A percentile compares a stretch with the other conserved stretches of the same genome.
These are phyloP conservation scores for Malaclemys terrapin DNA, from an alignment of 2,113 vertebrate species.

Conservation along the genomic window DNA sequence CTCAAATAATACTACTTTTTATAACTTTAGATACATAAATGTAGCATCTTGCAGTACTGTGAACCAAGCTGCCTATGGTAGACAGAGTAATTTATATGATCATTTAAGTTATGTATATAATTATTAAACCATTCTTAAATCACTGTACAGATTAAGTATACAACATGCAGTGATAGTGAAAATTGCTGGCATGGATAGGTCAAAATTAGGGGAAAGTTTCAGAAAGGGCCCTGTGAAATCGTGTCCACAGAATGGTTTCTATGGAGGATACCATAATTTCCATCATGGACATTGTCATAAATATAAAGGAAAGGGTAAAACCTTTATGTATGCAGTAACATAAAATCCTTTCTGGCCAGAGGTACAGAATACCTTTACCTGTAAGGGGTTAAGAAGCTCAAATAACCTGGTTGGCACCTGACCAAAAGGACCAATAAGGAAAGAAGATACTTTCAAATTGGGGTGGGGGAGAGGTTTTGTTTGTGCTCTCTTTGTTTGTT, in stretches of 20 bases:
- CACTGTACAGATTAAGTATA: background rate
- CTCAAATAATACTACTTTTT: background rate
- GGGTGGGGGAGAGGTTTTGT: too few species aligned
- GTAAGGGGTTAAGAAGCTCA: too few species aligned
- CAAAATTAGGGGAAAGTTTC: background rate
- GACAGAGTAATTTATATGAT: background rate
- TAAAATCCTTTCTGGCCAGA: too few species aligned
- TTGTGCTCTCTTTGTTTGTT: too few species aligned
- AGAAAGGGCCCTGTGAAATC: background rate
- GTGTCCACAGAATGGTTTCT: background rate
- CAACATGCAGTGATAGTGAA: background rate
- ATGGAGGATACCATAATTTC: background rate
- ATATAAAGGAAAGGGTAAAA: too few species aligned
- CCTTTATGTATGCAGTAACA: too few species aligned
- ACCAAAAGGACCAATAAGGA: too few species aligned
- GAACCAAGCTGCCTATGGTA: background rate
- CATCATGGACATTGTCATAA: background rate
- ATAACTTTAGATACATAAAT: background rate
- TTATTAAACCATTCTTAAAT: background rate
- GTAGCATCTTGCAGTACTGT: background rate
- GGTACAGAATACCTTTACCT: too few species aligned
- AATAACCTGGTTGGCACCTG: too few species aligned
- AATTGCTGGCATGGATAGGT: background rate
- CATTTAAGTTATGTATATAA: background rate
- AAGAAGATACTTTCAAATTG: too few species aligned